phyloP scores from a whole-genome alignment of 2,797 vertebrate genomes.

The Sciurus carolinensis region DNA sequence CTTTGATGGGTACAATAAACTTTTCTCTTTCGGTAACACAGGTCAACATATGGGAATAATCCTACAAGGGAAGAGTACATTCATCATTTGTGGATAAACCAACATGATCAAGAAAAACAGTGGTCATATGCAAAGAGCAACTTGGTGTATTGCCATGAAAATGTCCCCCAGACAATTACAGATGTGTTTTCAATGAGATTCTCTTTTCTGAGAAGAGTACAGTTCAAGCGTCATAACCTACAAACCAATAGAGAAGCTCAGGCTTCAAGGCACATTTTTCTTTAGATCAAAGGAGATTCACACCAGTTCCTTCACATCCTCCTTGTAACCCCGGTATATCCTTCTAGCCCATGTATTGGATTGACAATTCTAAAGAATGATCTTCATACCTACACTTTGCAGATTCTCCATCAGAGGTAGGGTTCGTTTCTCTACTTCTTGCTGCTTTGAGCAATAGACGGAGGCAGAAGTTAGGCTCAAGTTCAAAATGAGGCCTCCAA shows the following conservation, averaged over 20 bases:
- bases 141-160: neutral
- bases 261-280: neutral
- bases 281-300: conserved; percentile 34
- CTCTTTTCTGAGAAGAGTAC: neutral
- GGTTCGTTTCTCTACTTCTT: neutral
- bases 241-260: neutral
- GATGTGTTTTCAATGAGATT: neutral
- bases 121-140: neutral
- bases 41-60: conserved; percentile 92
- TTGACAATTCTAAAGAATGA: neutral
- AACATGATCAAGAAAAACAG: neutral
- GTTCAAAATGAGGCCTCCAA: neutral
- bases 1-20: conserved; percentile 93
- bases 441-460: neutral
- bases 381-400: no score
- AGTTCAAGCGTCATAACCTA: conserved; percentile 26
- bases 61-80: conserved; percentile 87
- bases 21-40: conserved; percentile 94
- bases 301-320: neutral
- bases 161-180: neutral
- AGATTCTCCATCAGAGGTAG: neutral
- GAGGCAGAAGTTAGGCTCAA: neutral
- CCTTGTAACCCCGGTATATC: neutral
- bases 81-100: conserved; percentile 24
- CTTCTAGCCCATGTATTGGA: neutral